phyloP scores from a whole-genome alignment of 2,888 invertebrate species.

The Sinohyriopsis cumingii region DNA sequence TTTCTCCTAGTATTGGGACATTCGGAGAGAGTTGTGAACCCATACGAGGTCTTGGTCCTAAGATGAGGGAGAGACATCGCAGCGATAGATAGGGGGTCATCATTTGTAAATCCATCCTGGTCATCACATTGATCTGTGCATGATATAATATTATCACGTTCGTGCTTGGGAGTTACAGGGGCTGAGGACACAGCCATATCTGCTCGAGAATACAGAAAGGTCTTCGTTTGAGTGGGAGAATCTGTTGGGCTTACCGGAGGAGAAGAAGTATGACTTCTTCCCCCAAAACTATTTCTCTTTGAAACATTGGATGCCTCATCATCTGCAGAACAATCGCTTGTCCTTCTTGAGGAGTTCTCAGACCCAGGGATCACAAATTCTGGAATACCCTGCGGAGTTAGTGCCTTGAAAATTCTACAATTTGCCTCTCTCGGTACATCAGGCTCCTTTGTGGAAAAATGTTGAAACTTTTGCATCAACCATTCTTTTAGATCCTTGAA shows the following conservation, averaged over 20 bases:
- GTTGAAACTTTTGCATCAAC: slow-evolving; percentile 58
- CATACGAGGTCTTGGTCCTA: slow-evolving; percentile 51
- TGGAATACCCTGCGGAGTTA: slow-evolving; percentile 64
- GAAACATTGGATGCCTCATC: not conserved
- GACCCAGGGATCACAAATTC: slow-evolving; percentile 65
- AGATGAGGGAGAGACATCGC: slow-evolving; percentile 59
- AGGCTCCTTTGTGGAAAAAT: slow-evolving; percentile 18
- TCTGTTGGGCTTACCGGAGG: no score
- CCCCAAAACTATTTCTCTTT: no score
- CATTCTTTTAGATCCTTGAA: slow-evolving; percentile 61
- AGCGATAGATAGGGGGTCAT: slow-evolving; percentile 55
- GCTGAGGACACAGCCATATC: slow-evolving; percentile 32
- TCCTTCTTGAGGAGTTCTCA: slow-evolving; percentile 53
- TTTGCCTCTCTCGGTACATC: slow-evolving; percentile 7
- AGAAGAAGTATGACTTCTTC: no score
- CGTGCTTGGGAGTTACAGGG: slow-evolving; percentile 57
- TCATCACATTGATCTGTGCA: slow-evolving; percentile 13
- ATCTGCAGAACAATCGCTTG: slow-evolving; percentile 46
- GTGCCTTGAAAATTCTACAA: slow-evolving; percentile 28
- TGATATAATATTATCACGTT: slow-evolving; percentile 32
- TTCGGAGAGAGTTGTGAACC: slow-evolving; percentile 59
- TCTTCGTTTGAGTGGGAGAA: no score
- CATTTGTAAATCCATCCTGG: slow-evolving; percentile 43
- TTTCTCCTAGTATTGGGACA: slow-evolving; percentile 58
- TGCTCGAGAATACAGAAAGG: no score